phyloP scores from a whole-genome alignment of 1,140 invertebrate species.

The Papilio xuthus region DNA sequence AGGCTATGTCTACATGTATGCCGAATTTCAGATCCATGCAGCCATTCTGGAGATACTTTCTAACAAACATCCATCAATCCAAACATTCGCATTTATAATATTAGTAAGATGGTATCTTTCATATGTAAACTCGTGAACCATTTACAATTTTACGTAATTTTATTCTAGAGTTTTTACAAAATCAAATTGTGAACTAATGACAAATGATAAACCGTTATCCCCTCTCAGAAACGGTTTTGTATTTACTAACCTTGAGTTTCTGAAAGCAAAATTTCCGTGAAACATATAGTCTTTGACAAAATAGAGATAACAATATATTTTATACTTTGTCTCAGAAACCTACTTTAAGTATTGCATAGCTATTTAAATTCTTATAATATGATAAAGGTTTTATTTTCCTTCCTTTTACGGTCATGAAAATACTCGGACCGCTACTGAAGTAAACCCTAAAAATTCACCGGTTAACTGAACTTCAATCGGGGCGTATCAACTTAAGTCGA shows the following conservation, averaged over 20 bases:
- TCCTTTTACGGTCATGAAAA: not conserved
- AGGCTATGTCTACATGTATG: no score
- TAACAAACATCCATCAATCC: no score
- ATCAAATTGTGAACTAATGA: not conserved
- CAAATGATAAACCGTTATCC: not conserved
- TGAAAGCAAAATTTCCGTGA: no score
- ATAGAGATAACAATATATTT: no score
- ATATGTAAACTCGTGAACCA: not conserved
- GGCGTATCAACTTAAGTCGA: constrained; percentile 16
- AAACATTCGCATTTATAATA: no score
- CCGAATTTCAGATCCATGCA: no score
- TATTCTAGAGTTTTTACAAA: not conserved
- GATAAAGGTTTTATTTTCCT: not conserved
- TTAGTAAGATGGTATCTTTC: no score
- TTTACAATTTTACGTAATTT: not conserved
- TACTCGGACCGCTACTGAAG: not conserved
- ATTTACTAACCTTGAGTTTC: no score
- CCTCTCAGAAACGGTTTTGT: not conserved
- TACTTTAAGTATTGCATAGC: not conserved
- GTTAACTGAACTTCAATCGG: constrained; percentile 3
- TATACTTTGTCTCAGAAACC: no score
- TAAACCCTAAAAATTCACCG: constrained; percentile 12
- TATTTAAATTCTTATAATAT: not conserved
- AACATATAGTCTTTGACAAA: no score
- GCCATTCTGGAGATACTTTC: no score